Conservation (phyloP, 2,113 vertebrate genomes). For the Scomber japonicus region DNA sequence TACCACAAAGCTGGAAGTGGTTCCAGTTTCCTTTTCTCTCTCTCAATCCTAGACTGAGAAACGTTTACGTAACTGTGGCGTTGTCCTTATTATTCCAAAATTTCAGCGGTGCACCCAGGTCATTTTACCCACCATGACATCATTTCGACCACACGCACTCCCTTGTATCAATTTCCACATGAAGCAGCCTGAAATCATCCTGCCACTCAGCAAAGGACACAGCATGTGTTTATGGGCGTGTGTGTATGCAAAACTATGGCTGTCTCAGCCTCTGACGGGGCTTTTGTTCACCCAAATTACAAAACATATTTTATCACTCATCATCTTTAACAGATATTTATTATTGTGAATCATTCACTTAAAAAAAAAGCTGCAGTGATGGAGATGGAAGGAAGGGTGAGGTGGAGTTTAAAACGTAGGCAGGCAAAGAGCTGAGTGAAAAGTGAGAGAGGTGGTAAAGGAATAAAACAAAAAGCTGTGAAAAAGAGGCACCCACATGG, state of each 20-base stretch:
- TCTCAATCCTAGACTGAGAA: constrained; percentile 15
- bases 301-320: neutral
- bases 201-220: constrained; percentile 1
- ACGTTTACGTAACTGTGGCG: constrained; percentile 45
- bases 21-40: constrained; percentile 23
- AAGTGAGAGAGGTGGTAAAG: neutral
- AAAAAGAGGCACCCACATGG: constrained; percentile 24
- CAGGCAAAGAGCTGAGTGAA: constrained; percentile 16
- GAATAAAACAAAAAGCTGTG: neutral
- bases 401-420: constrained; percentile 11
- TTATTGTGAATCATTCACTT: constrained; percentile 1
- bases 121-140: constrained; percentile 54
- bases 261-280: neutral
- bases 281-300: neutral
- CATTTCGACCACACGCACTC: constrained; percentile 34
- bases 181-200: constrained; percentile 43
- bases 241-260: neutral
- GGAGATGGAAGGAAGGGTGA: constrained; percentile 1
- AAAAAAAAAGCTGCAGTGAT: neutral
- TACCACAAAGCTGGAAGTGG: neutral
- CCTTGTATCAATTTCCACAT: constrained; percentile 28
- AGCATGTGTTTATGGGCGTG: neutral
- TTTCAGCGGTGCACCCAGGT: constrained; percentile 25
- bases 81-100: constrained; percentile 38
- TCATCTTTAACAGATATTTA: neutral